phyloP scores from a whole-genome alignment of 2,797 vertebrate species.

The Squalus acanthias region DNA sequence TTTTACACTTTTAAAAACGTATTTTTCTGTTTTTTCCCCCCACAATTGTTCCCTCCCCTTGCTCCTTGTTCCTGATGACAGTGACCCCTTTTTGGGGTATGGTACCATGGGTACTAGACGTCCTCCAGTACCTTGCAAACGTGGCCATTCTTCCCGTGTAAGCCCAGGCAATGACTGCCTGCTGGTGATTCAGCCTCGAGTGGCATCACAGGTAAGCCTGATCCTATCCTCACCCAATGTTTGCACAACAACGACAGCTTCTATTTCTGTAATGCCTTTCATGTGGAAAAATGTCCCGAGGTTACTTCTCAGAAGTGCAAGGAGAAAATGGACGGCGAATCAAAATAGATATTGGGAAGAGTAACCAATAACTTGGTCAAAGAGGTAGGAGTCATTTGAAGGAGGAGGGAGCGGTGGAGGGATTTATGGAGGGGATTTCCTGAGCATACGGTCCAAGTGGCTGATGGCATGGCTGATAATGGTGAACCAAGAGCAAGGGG shows the following conservation, averaged over 20 bases:
- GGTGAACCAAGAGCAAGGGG: background rate
- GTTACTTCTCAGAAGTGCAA: background rate
- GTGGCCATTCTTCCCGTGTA: background rate
- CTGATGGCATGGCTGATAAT: background rate
- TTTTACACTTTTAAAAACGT: no score
- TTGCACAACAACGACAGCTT: background rate
- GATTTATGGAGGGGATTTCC: background rate
- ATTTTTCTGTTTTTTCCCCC: no score
- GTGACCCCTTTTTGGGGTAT: background rate
- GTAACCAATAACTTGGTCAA: background rate
- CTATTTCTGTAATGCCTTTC: background rate
- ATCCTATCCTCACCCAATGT: background rate
- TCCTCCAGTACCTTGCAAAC: no score
- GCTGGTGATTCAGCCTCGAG: background rate
- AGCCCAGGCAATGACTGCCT: background rate
- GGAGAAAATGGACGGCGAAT: background rate
- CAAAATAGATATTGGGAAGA: background rate
- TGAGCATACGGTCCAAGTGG: background rate
- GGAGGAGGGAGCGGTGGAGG: background rate
- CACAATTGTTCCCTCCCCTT: background rate
- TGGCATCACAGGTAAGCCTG: background rate
- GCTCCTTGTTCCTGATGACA: background rate
- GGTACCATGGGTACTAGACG: background rate
- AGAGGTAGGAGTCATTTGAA: background rate
- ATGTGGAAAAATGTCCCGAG: background rate